A percentile compares a stretch with the other conserved stretches of the same genome.
Conservation (phyloP, 1,140 invertebrate genomes). For the Macrostomum lignano region DNA sequence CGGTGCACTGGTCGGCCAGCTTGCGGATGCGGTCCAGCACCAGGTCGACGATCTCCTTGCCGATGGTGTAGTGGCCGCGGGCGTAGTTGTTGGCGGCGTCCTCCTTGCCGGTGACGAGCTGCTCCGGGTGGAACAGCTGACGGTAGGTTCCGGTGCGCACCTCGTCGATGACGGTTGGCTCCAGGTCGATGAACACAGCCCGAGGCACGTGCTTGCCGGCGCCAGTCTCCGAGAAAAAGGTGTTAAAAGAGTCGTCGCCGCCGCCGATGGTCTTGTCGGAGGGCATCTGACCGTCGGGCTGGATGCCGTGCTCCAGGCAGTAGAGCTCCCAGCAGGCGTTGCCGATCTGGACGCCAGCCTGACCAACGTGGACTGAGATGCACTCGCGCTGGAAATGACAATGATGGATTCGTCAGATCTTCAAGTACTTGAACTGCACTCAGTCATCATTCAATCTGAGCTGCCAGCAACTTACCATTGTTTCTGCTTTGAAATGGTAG, state of each 20-base stretch:
- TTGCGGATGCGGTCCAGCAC: constrained; percentile 14
- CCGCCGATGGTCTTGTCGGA: constrained; percentile 24
- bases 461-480: too few species aligned
- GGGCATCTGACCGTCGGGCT: constrained; percentile 38
- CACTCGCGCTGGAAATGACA: too few species aligned
- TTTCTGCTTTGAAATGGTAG: too few species aligned
- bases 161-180: constrained; percentile 11
- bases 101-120: constrained; percentile 34
- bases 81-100: constrained; percentile 39
- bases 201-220: constrained; percentile 55
- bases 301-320: constrained; percentile 52
- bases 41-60: constrained; percentile 30
- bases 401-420: too few species aligned
- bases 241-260: constrained; percentile 29
- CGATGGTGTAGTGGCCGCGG: constrained; percentile 34
- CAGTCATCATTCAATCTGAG: too few species aligned
- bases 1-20: constrained; percentile 11
- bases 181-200: constrained; percentile 45
- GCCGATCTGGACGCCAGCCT: too few species aligned
- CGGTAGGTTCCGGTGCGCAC: constrained; percentile 13
- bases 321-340: too few species aligned
- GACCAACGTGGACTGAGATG: too few species aligned
- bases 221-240: constrained; percentile 34
- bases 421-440: too few species aligned
- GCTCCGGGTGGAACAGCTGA: constrained; percentile 18